A percentile compares a stretch with the other conserved stretches of the same genome.
These are phyloP conservation scores for Sepioteuthis lessoniana DNA, from an alignment of 2,888 invertebrate genomes.

Conservation along the genomic window DNA sequence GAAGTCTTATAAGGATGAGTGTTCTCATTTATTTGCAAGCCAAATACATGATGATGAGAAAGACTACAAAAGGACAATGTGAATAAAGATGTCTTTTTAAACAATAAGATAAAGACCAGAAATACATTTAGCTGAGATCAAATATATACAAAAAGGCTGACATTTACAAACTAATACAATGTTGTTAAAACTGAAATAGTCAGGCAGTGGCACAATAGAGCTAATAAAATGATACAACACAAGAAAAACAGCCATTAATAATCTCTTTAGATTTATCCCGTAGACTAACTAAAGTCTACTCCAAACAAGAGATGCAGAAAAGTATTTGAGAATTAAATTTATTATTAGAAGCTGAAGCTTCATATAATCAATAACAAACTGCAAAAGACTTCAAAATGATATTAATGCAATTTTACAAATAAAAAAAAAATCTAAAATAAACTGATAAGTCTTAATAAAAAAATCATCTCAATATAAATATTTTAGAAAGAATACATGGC, in stretches of 20 bases:
- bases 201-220: not conserved
- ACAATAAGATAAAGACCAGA: conserved; percentile 13
- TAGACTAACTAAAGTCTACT: no score
- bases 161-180: not conserved
- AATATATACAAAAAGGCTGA: not conserved
- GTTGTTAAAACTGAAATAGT: not conserved
- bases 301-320: no score
- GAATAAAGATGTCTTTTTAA: conserved; percentile 4
- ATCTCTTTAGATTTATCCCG: not conserved
- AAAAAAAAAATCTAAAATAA: no score
- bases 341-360: no score
- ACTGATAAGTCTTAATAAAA: no score
- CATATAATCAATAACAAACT: no score
- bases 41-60: conserved; percentile 21
- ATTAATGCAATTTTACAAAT: no score
- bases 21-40: conserved; percentile 33
- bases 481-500: no score
- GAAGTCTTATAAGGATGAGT: not conserved
- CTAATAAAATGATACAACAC: not conserved
- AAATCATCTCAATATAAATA: no score
- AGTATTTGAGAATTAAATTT: no score
- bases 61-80: not conserved
- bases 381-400: no score
- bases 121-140: not conserved
- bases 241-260: not conserved